Base-by-base conservation (phyloP, 2,888 invertebrate species). In the Hypselothyrea guttata region DNA sequence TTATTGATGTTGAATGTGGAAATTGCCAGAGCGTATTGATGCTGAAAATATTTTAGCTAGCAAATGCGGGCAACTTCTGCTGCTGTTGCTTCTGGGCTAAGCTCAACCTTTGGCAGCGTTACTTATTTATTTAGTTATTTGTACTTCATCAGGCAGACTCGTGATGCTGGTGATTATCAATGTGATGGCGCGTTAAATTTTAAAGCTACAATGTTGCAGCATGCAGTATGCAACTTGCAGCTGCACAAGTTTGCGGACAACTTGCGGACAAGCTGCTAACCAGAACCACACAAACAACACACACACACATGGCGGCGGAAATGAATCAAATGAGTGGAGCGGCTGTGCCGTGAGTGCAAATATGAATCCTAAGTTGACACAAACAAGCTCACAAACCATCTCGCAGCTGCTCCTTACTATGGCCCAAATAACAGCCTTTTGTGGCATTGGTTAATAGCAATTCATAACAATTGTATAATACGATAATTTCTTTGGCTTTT, bases 1-100 rank as follows among this genome's bases (percentile, higher is more conserved):
- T 83, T 83, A 82, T 82, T 81, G 81, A 83, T 83, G 83, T 72
- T 69, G 62, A 81, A 73, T 83, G 76, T 56, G 33, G 44, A 74
- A 81, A 72, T 70, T 72, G 72, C 61, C 22, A 22, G 51, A 66
- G 68, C 57, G 77, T 77, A 79, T 82, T 83, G 81, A 81, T 66
- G 81, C 61, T 77, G 67, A 68, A 82, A 83, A 77, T 82, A 65
- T 77, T 75, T 73, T 67, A 62, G 64, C 59, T 55, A 58, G 61
- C 62, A 65, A 59, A 59, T 57, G 59, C 48, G 59, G 68, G 52
- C 44, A 53, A 37, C 44, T 33, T 15, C 15, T 37, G 22, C 5
- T 22, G 22, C 22, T 22, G 22, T 22, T 22, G 22, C 22, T 5
- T 27, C 11, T 28, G 8, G 7, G 13, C 13, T n/a, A 8, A 48